Base-by-base conservation (phyloP, 2,113 vertebrate genomes). In the Bungarus multicinctus region DNA sequence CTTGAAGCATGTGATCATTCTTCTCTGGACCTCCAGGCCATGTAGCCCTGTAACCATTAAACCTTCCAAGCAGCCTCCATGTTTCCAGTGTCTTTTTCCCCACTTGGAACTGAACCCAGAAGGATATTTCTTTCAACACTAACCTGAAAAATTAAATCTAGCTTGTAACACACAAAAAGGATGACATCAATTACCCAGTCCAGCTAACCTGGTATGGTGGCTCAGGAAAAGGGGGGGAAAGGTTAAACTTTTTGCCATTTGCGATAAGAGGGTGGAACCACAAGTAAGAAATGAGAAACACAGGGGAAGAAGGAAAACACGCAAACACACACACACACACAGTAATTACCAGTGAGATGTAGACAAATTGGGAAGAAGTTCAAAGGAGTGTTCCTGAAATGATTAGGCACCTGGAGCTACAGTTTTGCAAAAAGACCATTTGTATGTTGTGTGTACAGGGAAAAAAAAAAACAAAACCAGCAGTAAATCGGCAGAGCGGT, bases 311-410 rank as follows among this genome's bases (percentile, higher is more conserved):
- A 95, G 11, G 11, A 23, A 3, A 23, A 64, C 27, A 64, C 23
- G 10, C 57, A 9, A 3, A 64, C 27, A 96, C n/a, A 39, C 16
- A 39, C n/a, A 81, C 1, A 39, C 18, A 39, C 16, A 39, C 0
- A 22, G 94, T 96, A 94, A 96, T 96, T 96, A 95, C 93, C 58
- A 94, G 95, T 0, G 0, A 96, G 95, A 96, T 95, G 97, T 95
- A 95, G 95, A 95, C 94, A 96, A 96, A 96, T 95, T 96, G 96
- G 74, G 95, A 95, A 90, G 85, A 94, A 95, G 94, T 96, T 97
- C 96, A 97, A 95, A 96, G 93, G 95, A 95, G 95, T 95, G 95
- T 95, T 96, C 95, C 96, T 96, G 94, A 96, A 96, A 97, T 96
- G 57, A 95, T 97, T 97, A 95, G 95, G 95, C 95, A 96, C 94